phyloP scores from a whole-genome alignment of 2,113 vertebrate genomes.

The Tachysurus vachellii region DNA sequence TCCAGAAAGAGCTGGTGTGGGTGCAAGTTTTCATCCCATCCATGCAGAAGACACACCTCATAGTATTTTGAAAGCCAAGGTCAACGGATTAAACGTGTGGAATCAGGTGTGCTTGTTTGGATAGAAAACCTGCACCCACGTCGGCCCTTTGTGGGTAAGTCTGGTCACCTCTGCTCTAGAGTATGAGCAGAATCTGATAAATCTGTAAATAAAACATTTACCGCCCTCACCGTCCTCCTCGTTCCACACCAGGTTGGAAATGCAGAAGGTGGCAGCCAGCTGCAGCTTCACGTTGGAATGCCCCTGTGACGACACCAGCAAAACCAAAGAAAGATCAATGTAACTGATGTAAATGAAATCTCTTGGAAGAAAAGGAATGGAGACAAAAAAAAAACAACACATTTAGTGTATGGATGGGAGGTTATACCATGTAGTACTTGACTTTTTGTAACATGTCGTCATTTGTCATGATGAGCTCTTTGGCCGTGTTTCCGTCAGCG shows the following conservation, averaged over 20 bases:
- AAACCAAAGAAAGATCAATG: background rate
- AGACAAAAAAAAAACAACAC: background rate
- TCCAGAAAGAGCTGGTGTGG: too few relatives aligned
- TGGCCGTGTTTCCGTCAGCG: slow-evolving; percentile 94
- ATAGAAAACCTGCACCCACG: too few relatives aligned
- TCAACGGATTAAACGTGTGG: too few relatives aligned
- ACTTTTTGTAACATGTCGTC: slow-evolving; percentile 98
- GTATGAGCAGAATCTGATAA: too few relatives aligned
- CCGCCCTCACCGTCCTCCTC: slow-evolving; percentile 91
- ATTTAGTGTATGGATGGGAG: background rate
- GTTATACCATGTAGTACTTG: slow-evolving; percentile 95
- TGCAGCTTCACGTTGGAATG: slow-evolving; percentile 97
- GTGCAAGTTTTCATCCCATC: too few relatives aligned
- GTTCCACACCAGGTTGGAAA: slow-evolving; percentile 98
- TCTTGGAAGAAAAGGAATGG: too few relatives aligned
- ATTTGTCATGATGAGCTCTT: slow-evolving; percentile 97
- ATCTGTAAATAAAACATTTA: background rate
- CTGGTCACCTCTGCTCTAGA: too few relatives aligned
- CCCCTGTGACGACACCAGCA: slow-evolving; percentile 72
- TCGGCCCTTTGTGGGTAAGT: too few relatives aligned
- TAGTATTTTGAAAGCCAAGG: too few relatives aligned
- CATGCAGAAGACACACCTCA: too few relatives aligned
- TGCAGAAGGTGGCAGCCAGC: slow-evolving; percentile 94
- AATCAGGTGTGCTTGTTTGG: too few relatives aligned
- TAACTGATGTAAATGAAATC: background rate